phyloP scores from a whole-genome alignment of 2,888 invertebrate species.

The Euplagia quadripunctaria region DNA sequence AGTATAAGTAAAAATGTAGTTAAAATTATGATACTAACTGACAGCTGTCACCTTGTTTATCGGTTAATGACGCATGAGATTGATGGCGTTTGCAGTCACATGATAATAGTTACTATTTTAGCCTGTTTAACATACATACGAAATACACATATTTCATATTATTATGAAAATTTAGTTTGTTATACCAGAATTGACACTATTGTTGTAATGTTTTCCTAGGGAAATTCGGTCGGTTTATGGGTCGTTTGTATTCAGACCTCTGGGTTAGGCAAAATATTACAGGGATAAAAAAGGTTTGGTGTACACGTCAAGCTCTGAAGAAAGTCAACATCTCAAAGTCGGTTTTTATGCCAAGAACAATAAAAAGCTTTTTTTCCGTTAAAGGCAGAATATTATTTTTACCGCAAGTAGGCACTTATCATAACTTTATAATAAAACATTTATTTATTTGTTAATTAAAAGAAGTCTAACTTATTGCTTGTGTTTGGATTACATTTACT shows the following conservation, averaged over 20 bases:
- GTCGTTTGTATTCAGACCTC: constrained; percentile 7
- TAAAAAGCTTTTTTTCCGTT: neutral
- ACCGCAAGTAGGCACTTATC: neutral
- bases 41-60: too few relatives aligned
- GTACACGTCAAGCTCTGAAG: neutral
- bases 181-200: neutral
- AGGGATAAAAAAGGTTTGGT: constrained; percentile 3
- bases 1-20: too few relatives aligned
- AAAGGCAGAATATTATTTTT: neutral
- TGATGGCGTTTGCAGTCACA: too few relatives aligned
- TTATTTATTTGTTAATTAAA: neutral
- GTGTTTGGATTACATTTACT: neutral
- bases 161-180: neutral
- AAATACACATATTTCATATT: neutral
- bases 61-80: too few relatives aligned
- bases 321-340: neutral
- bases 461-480: neutral
- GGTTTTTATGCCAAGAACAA: neutral
- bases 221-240: neutral
- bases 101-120: too few relatives aligned
- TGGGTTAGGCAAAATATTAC: constrained; percentile 8
- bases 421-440: neutral
- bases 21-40: too few relatives aligned
- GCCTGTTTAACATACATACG: too few relatives aligned
- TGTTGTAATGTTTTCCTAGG: neutral